Base-by-base conservation (phyloP, 2,113 vertebrate genomes). In the Sialia sialis region DNA sequence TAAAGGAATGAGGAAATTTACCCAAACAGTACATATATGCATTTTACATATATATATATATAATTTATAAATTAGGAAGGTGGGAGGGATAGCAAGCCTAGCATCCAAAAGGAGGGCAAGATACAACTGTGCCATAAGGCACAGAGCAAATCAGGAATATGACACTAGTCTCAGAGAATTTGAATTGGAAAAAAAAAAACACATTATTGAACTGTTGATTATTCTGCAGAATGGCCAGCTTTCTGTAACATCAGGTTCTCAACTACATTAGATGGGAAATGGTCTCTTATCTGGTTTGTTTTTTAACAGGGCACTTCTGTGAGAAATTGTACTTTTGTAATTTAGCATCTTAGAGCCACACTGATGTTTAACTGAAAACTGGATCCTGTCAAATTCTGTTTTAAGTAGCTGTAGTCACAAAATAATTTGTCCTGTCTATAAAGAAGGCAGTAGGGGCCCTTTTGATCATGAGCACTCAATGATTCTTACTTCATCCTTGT, bases 41-140 rank as follows among this genome's bases (percentile, higher is more conserved):
- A 20, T 52, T 41, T 32, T 67, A n/a, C n/a, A n/a, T 43, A 38
- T 26, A n/a, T 48, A 19, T 48, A 49, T 19, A 49, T 66, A 34
- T 23, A 25, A 34, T 30, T 49, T 51, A 36, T 51, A 26, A 34
- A 67, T 43, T 21, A 59, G 20, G n/a, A 43, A 59, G 18, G 30
- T 1, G 4, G 34, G 6, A 58, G 14, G 16, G 19, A 34, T 4
- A 69, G 26, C 38, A 87, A 38, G 16, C 13, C 17, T 52, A 16
- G 23, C 21, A 69, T 39, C n/a, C n/a, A 34, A 46, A 78, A 70
- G 43, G 16, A 82, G 3, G 16, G 10, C 36, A 49, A 21, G 0
- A 1, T 68, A 51, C 18, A 26, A 13, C 30, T 70, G 43, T 64
- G 43, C n/a, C 0, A 0, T 39, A 32, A 39, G 16, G 36, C 34